Evolutionary conservation across 92 coral and sea anemone genomes (phyloP).

Genomic region (Zoanthus solanderi): DNA sequence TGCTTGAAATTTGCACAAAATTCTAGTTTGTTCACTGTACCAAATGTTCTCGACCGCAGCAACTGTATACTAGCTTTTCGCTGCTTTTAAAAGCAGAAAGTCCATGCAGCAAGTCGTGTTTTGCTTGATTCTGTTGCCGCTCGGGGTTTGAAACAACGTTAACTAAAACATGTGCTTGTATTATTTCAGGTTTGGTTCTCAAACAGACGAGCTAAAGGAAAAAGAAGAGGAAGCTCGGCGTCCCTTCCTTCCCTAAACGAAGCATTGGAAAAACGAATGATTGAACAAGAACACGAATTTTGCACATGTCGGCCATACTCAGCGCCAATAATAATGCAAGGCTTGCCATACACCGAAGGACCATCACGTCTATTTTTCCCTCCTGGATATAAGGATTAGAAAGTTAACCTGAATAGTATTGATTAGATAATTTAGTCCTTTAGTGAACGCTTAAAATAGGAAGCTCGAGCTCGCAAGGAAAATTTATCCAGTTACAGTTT

Average conservation of each 20-base stretch:
- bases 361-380: conserved; percentile 25
- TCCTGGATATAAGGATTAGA: conserved; percentile 17
- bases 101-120: neutral
- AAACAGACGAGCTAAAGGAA: conserved; percentile 32
- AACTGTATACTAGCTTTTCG: too few relatives aligned
- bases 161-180: neutral
- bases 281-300: neutral
- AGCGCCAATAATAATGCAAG: conserved; percentile 25
- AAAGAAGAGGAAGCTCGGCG: neutral
- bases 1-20: neutral
- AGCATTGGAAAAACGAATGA: neutral
- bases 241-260: conserved; percentile 6
- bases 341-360: conserved; percentile 17
- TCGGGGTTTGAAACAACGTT: neutral
- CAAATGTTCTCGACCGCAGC: neutral
- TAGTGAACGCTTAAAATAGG: neutral
- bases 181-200: conserved; percentile 47
- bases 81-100: neutral
- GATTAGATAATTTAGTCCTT: too few relatives aligned
- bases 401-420: neutral
- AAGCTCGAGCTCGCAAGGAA: neutral
- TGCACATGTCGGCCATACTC: conserved; percentile 17
- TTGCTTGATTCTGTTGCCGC: neutral
- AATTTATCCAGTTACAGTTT: too few relatives aligned
- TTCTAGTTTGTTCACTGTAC: neutral